Percentiles rank a stretch among this genome's conserved stretches.
Conservation (phyloP, 2,113 vertebrate species). For the Rhineura floridana region DNA sequence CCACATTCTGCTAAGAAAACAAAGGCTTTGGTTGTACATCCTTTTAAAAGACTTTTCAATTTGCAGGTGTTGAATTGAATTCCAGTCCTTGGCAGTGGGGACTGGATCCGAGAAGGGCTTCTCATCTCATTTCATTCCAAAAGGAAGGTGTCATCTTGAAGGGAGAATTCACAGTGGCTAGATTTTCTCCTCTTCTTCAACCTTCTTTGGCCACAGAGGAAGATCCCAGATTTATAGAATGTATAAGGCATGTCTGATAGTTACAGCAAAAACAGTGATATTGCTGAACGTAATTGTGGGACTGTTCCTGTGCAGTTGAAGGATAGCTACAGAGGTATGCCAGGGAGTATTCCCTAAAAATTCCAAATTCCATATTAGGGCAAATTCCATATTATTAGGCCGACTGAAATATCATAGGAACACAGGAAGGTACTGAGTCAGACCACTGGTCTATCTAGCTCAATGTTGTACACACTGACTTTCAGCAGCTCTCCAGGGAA, state of each 20-base stretch:
- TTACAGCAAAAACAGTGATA: neutral
- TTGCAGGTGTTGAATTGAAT: neutral
- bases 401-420: no score
- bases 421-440: no score
- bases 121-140: rapidly evolving
- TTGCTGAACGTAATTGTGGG: neutral
- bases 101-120: neutral
- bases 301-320: neutral
- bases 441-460: no score
- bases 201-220: neutral
- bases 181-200: neutral
- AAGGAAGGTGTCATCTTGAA: rapidly evolving
- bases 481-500: no score
- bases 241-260: neutral
- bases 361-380: no score
- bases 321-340: neutral
- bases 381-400: no score
- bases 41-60: neutral
- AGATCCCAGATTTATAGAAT: neutral
- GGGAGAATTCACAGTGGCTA: neutral
- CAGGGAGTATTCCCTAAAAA: neutral
- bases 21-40: neutral
- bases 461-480: no score
- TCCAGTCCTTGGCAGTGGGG: rapidly evolving
- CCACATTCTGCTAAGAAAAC: slow-evolving; percentile 22